phyloP scores from a whole-genome alignment of 2,797 vertebrate genomes.

The Gobionotothen gibberifrons region DNA sequence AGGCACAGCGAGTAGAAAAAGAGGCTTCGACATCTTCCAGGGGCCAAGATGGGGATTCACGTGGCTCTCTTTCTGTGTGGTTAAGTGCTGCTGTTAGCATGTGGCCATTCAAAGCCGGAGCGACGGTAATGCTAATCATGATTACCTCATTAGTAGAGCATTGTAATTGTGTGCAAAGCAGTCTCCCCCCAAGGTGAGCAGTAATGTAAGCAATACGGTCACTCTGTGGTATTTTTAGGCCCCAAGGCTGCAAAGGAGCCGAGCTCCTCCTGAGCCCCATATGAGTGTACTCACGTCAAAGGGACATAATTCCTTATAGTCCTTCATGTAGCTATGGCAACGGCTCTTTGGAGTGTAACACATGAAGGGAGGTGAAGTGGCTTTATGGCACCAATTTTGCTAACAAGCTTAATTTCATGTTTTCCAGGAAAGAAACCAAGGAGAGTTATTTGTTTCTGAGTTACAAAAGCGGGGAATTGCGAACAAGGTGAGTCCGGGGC shows the following conservation, averaged over 20 bases:
- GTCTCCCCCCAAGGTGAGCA: constrained; percentile 55
- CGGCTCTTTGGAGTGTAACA: constrained; percentile 46
- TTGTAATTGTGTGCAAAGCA: constrained; percentile 39
- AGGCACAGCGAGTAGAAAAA: constrained; percentile 17
- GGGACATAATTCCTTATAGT: constrained; percentile 48
- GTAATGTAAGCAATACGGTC: constrained; percentile 51
- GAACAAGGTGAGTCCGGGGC: constrained; percentile 4
- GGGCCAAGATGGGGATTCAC: constrained; percentile 34
- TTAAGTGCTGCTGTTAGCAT: constrained; percentile 45
- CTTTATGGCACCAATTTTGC: constrained; percentile 25
- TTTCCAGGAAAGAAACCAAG: constrained; percentile 4
- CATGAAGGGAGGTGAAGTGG: constrained; percentile 57
- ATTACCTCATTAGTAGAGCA: constrained; percentile 60
- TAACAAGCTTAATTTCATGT: constrained; percentile 40
- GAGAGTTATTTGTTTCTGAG: constrained; percentile 7
- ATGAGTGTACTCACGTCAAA: constrained; percentile 61
- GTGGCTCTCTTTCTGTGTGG: constrained; percentile 29
- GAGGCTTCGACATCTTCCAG: constrained; percentile 49
- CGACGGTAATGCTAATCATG: constrained; percentile 53
- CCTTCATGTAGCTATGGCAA: constrained; percentile 67
- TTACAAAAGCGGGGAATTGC: constrained; percentile 30
- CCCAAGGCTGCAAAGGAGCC: constrained; percentile 55
- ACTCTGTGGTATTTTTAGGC: constrained; percentile 53
- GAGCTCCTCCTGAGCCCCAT: constrained; percentile 54
- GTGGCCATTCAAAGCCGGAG: constrained; percentile 40